Conservation (phyloP, 2,113 vertebrate species). For the Pelodiscus sinensis region DNA sequence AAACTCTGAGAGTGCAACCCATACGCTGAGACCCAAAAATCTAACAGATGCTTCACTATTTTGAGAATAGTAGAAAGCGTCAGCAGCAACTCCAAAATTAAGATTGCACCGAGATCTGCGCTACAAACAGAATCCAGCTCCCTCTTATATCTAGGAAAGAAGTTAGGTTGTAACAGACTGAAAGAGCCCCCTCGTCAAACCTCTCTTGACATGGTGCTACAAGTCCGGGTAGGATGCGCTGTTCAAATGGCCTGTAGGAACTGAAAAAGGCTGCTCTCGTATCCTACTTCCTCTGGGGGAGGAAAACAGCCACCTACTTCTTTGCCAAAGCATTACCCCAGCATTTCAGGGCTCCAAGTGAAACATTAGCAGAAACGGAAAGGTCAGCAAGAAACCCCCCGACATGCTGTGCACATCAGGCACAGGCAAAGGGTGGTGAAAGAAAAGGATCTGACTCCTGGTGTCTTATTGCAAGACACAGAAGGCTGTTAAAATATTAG, state of each 20-base stretch:
- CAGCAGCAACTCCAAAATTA: not conserved
- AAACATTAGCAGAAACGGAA: accelerated
- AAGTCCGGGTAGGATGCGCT: not conserved
- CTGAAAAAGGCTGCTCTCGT: not conserved
- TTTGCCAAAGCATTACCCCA: not conserved
- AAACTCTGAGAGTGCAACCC: constrained; percentile 38
- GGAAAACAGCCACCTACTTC: not conserved
- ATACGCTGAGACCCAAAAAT: constrained; percentile 29
- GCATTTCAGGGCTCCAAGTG: not conserved
- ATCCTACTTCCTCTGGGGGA: not conserved
- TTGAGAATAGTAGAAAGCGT: not conserved
- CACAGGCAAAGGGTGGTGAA: not conserved
- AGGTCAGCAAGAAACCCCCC: accelerated
- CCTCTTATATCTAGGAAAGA: not conserved
- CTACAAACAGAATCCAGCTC: not conserved
- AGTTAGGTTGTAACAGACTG: not conserved
- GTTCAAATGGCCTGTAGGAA: not conserved
- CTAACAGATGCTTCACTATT: constrained; percentile 11
- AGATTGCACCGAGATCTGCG: not conserved
- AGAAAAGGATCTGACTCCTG: not conserved
- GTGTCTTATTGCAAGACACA: not conserved
- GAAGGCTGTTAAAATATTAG: not conserved
- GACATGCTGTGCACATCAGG: not conserved
- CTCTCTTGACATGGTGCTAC: not conserved
- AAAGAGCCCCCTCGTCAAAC: not conserved